Base-by-base conservation (phyloP, 2,113 vertebrate genomes). In the Corydoras sp. region DNA sequence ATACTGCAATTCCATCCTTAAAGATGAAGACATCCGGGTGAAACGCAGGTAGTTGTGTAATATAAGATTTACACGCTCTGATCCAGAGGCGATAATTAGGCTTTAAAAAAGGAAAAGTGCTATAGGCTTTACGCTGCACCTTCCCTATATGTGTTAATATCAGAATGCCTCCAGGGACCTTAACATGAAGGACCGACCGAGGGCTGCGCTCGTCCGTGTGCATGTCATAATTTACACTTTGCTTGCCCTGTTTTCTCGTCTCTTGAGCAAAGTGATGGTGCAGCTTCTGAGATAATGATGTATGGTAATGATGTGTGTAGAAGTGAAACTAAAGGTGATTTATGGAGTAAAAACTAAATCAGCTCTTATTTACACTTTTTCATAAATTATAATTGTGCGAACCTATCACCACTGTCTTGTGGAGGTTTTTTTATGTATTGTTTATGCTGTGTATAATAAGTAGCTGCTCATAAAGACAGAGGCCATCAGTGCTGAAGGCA, bases 81-180 rank as follows among this genome's bases (percentile, higher is more conserved):
- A 63, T 63, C 60, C 35, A 54, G 31, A 71, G 15, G n/a, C 35
- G n/a, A 55, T 15, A 49, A 56, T 14, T 49, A 18, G 31, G 13
- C 13, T 10, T 9, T 58, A 15, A 58, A 49, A 9, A 64, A 43
- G 35, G 35, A 43, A 43, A 43, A 43, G 35, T 43, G 35, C 35
- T 43, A 43, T 43, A 43, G 35, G 35, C 35, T 43, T 43, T 43
- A 4, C 55, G 31, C 53, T 18, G n/a, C 29, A 35, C 49, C 55
- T 15, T 32, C 6, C 43, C 5, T 32, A 64, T 60, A 30, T 29
- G 32, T 15, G 12, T 8, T 74, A 31, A 74, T 68, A 68, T 68
- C 65, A 74, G 49, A 74, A 62, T 51, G 48, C 24, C 72, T 67
- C 64, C n/a, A 29, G 11, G 58, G 49, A 68, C 58, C 68, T 74